phyloP scores from a whole-genome alignment of 2,888 invertebrate species.

The Epinotia demarniana region DNA sequence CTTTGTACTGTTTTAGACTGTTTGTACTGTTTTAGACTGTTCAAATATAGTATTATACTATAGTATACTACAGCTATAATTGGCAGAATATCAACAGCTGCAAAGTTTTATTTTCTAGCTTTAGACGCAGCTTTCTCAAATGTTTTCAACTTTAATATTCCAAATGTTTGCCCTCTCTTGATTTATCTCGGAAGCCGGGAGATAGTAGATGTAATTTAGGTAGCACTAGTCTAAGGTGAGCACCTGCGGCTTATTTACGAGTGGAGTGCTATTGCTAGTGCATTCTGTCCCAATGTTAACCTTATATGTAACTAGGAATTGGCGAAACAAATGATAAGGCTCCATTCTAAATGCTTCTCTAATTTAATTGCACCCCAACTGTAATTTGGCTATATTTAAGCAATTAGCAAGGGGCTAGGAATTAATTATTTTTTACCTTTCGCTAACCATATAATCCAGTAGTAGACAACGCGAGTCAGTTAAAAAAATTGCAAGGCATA shows the following conservation, averaged over 20 bases:
- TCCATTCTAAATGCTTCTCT: too few relatives aligned
- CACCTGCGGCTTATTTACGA: conserved; percentile 48
- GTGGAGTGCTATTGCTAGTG: neutral
- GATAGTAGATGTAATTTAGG: conserved; percentile 38
- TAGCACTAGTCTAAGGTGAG: conserved; percentile 16
- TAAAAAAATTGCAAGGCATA: too few relatives aligned
- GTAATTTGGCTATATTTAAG: too few relatives aligned
- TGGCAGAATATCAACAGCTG: neutral
- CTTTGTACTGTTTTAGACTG: too few relatives aligned
- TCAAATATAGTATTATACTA: neutral
- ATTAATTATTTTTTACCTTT: too few relatives aligned
- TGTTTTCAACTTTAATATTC: neutral
- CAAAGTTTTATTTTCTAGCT: neutral
- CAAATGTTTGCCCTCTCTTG: conserved; percentile 7
- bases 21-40: neutral
- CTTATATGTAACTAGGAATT: neutral
- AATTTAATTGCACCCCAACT: too few relatives aligned
- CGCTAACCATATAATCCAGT: too few relatives aligned
- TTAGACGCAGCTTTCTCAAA: neutral
- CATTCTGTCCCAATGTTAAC: neutral
- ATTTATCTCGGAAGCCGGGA: conserved; percentile 22
- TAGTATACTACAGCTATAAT: neutral
- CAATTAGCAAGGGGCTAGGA: too few relatives aligned
- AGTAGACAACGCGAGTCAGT: too few relatives aligned
- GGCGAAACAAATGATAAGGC: neutral